A percentile compares a stretch with the other conserved stretches of the same genome.
Conservation (phyloP, 1,140 invertebrate genomes). For the Hylyphantes graminicola region DNA sequence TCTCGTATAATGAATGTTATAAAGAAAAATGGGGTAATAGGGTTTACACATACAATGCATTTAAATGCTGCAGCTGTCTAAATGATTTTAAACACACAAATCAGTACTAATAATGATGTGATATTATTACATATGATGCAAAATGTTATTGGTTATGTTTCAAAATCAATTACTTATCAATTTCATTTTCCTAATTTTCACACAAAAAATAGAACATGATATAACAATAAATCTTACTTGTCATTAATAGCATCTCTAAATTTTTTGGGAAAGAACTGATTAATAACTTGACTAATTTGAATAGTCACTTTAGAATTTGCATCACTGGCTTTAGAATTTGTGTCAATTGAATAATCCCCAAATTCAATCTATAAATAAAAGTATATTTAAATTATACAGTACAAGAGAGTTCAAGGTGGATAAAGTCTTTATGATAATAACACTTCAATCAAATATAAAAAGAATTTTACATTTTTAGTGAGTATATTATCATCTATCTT, state of each 20-base stretch:
- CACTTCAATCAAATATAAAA: background rate
- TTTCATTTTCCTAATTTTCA: too few relatives aligned
- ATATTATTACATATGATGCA: too few relatives aligned
- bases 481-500: background rate
- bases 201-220: too few relatives aligned
- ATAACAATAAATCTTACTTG: conserved; percentile 69
- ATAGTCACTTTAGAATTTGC: conserved; percentile 72
- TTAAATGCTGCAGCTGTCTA: background rate
- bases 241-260: conserved; percentile 83
- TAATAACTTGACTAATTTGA: conserved; percentile 79
- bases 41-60: background rate
- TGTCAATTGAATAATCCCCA: conserved; percentile 76
- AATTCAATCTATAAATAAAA: conserved; percentile 74
- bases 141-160: too few relatives aligned
- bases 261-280: conserved; percentile 90
- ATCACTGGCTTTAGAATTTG: conserved; percentile 71
- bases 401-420: too few relatives aligned
- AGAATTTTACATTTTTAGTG: background rate
- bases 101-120: too few relatives aligned
- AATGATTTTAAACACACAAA: background rate
- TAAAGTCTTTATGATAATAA: too few relatives aligned
- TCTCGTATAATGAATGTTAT: background rate
- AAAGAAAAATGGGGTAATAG: background rate
- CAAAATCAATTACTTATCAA: too few relatives aligned
- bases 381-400: background rate